Percentiles rank a stretch among this genome's conserved stretches.
phyloP scores from a whole-genome alignment of 1,140 invertebrate species.

The Caenorhabditis remanei region DNA sequence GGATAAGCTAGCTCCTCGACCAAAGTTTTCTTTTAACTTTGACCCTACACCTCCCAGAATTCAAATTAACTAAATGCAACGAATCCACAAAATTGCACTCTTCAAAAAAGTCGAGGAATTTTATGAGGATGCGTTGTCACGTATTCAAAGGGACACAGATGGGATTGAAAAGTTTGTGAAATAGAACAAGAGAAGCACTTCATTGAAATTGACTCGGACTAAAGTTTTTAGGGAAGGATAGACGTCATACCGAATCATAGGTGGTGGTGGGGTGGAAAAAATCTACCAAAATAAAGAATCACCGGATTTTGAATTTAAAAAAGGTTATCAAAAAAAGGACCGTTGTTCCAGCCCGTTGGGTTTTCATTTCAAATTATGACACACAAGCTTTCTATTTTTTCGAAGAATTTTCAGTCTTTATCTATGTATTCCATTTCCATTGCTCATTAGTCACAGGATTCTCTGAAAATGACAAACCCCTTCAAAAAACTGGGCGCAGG shows the following conservation, averaged over 20 bases:
- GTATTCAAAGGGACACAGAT: constrained; percentile 13
- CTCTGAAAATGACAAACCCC: constrained; percentile 5
- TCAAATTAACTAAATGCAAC: no score
- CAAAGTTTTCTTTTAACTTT: no score
- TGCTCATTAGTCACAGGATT: constrained; percentile 3
- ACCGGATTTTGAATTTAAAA: no score
- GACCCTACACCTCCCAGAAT: no score
- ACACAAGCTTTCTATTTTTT: no score
- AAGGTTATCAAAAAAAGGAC: no score
- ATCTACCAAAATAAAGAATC: no score
- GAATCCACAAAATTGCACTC: not conserved
- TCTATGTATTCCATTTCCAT: not conserved
- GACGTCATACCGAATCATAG: not conserved
- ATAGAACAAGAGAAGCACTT: constrained; percentile 1
- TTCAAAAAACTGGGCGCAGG: not conserved
- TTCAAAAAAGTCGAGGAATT: not conserved
- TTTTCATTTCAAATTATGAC: no score
- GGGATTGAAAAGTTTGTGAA: not conserved
- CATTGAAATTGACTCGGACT: not conserved
- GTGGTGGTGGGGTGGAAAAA: no score
- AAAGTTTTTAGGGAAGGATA: not conserved
- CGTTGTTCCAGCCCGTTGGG: no score
- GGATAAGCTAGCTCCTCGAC: no score
- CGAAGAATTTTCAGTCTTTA: no score
- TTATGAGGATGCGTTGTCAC: not conserved